Conservation (phyloP, 2,888 invertebrate genomes). For the Neoascia interrupta region DNA sequence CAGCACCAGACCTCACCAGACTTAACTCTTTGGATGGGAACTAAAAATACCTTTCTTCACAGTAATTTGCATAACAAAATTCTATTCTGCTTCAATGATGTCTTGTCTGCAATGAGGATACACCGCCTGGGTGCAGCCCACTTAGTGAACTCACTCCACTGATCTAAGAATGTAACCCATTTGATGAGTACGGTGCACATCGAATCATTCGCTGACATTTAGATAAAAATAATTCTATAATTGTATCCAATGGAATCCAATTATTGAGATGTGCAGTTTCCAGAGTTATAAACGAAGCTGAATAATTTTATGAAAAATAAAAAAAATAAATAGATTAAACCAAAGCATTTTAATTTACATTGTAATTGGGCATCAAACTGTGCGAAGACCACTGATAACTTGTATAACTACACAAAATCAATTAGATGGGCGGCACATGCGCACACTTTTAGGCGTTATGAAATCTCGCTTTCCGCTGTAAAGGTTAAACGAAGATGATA, state of each 20-base stretch:
- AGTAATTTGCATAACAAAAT: constrained; percentile 57
- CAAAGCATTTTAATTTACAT: constrained; percentile 14
- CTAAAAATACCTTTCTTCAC: constrained; percentile 45
- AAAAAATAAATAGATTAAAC: too few relatives aligned
- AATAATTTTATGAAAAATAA: too few relatives aligned
- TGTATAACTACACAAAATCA: too few relatives aligned
- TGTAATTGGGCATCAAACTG: background rate
- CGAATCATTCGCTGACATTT: constrained; percentile 54
- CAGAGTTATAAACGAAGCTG: too few relatives aligned
- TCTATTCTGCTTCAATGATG: constrained; percentile 18
- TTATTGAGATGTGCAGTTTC: too few relatives aligned
- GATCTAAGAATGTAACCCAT: constrained; percentile 28
- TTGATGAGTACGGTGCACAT: constrained; percentile 29
- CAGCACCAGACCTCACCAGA: constrained; percentile 41
- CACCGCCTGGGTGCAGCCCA: constrained; percentile 67
- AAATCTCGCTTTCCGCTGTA: constrained; percentile 20
- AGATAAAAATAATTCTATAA: constrained; percentile 54
- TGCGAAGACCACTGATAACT: too few relatives aligned
- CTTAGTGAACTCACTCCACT: constrained; percentile 37
- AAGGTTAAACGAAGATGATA: constrained; percentile 28
- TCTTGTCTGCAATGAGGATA: too few relatives aligned
- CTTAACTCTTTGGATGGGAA: constrained; percentile 45
- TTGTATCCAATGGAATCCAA: constrained; percentile 40
- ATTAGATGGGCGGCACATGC: constrained; percentile 41
- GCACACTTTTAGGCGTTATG: constrained; percentile 38